Conservation (phyloP, 2,797 vertebrate genomes). For the Scyliorhinus canicula region DNA sequence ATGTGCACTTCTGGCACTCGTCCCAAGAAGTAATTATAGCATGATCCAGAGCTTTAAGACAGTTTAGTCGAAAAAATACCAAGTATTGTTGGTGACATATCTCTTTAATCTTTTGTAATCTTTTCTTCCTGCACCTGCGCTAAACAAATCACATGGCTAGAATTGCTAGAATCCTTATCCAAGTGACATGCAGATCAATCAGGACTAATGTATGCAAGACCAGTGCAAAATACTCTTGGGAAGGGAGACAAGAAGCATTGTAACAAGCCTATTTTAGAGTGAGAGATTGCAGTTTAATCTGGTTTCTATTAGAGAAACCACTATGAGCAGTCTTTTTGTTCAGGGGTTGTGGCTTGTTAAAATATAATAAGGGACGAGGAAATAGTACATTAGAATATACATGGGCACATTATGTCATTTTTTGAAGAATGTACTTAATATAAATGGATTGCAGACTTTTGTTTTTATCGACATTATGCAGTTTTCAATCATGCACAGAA, state of each 20-base stretch:
- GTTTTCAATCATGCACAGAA: not conserved
- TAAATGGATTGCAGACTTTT: not conserved
- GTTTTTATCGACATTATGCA: not conserved
- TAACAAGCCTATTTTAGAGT: not conserved
- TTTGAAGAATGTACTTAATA: not conserved
- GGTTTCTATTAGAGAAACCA: not conserved
- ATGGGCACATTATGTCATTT: not conserved
- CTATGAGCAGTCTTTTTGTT: not conserved
- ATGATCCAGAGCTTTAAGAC: not conserved
- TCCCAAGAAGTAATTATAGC: constrained; percentile 26
- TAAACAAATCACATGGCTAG: constrained; percentile 22
- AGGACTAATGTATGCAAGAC: not conserved
- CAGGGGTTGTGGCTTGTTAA: not conserved
- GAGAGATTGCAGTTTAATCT: not conserved
- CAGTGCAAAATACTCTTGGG: not conserved
- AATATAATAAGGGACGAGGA: not conserved
- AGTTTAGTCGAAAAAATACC: constrained; percentile 32
- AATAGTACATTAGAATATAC: not conserved
- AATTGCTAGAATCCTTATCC: not conserved
- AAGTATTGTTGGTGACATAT: not conserved
- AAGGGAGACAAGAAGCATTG: not conserved
- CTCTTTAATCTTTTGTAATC: constrained; percentile 13
- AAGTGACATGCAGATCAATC: not conserved
- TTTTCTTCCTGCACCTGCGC: constrained; percentile 31
- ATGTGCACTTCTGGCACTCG: not conserved